These are phyloP conservation scores for Pemphredon lugubris DNA, from an alignment of 2,888 invertebrate species.

Conservation along the genomic window DNA sequence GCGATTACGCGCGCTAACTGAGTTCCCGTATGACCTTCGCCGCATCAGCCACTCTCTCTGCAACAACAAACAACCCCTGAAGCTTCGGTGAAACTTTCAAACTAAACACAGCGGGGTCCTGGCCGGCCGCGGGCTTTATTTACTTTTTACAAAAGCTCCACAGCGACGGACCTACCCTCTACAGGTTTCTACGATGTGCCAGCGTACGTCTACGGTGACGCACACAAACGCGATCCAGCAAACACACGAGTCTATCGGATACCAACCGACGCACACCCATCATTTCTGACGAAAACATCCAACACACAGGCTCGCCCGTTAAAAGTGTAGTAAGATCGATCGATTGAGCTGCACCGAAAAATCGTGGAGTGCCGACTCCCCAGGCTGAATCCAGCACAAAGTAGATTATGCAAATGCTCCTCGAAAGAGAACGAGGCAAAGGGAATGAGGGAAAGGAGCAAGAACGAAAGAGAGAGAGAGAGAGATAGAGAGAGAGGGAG, in stretches of 20 bases:
- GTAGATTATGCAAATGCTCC: slow-evolving; percentile 67
- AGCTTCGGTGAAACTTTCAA: slow-evolving; percentile 65
- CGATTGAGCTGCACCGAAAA: slow-evolving; percentile 61
- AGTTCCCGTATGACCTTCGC: slow-evolving; percentile 72
- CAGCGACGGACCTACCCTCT: slow-evolving; percentile 9
- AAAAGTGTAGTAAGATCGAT: slow-evolving; percentile 60
- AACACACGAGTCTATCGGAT: background rate
- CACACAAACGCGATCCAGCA: background rate
- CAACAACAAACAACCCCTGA: slow-evolving; percentile 70
- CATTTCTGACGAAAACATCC: slow-evolving; percentile 21
- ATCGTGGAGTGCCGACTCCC: slow-evolving; percentile 56
- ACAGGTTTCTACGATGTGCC: slow-evolving; percentile 9
- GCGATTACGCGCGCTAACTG: slow-evolving; percentile 71
- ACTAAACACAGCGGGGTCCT: slow-evolving; percentile 54
- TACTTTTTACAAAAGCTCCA: slow-evolving; percentile 61
- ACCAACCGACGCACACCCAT: background rate
- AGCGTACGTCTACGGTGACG: background rate
- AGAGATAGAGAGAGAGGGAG: slow-evolving; percentile 12
- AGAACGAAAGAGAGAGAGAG: background rate
- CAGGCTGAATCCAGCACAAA: slow-evolving; percentile 61
- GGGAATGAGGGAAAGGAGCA: slow-evolving; percentile 24
- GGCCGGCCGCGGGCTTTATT: slow-evolving; percentile 58
- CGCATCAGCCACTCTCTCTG: slow-evolving; percentile 74
- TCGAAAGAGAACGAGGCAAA: slow-evolving; percentile 53
- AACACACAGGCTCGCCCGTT: slow-evolving; percentile 36